Conservation (phyloP, 2,888 invertebrate genomes). For the Leptinotarsa haldemani region DNA sequence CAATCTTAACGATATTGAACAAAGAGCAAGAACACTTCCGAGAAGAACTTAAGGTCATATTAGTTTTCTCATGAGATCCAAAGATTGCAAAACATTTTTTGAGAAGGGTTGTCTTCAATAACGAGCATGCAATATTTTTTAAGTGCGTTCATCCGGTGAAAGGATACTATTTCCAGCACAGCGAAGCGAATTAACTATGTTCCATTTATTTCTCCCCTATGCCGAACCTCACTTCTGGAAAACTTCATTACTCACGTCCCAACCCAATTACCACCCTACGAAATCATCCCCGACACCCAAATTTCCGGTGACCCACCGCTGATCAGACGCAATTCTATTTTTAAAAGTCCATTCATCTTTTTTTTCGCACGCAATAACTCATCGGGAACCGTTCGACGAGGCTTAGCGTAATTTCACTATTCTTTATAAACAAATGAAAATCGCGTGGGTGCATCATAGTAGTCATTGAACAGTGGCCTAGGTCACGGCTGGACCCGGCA, state of each 20-base stretch:
- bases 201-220: background rate
- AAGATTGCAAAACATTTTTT: too few relatives aligned
- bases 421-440: conserved; percentile 43
- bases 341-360: conserved; percentile 31
- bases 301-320: background rate
- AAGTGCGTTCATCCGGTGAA: too few relatives aligned
- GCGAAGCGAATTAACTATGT: too few relatives aligned
- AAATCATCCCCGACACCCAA: background rate
- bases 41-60: too few relatives aligned
- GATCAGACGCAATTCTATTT: background rate
- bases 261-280: background rate
- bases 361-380: conserved; percentile 24
- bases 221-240: background rate
- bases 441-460: conserved; percentile 57
- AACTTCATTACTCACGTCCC: conserved; percentile 1
- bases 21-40: too few relatives aligned
- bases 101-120: too few relatives aligned
- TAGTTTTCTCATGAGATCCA: too few relatives aligned
- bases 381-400: conserved; percentile 18
- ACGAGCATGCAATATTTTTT: too few relatives aligned
- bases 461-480: conserved; percentile 61
- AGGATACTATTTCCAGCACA: too few relatives aligned
- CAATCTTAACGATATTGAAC: too few relatives aligned
- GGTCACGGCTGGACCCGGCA: conserved; percentile 56
- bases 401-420: conserved; percentile 41